These are phyloP conservation scores for Gryon sp. DNA, from an alignment of 1,140 invertebrate genomes.

Conservation along the genomic window DNA sequence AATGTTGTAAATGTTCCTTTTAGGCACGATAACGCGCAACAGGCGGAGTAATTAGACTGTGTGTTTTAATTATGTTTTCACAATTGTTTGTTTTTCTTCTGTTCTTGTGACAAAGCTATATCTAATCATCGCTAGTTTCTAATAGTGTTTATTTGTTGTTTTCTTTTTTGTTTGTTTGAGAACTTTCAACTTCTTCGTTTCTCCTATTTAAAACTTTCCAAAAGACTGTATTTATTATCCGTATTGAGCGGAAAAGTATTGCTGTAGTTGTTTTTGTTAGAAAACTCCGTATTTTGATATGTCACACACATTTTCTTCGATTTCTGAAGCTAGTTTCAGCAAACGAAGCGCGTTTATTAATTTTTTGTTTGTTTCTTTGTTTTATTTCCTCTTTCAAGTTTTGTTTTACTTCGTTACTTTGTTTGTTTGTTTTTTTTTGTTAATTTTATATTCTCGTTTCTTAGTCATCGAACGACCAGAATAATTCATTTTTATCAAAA, in stretches of 20 bases:
- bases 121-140: conserved; percentile 59
- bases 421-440: conserved; percentile 25
- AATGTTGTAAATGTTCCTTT: conserved; percentile 51
- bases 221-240: conserved; percentile 71
- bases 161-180: conserved; percentile 24
- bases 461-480: conserved; percentile 62
- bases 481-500: conserved; percentile 68
- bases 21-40: conserved; percentile 55
- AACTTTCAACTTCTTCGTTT: conserved; percentile 63
- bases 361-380: conserved; percentile 38
- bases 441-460: conserved; percentile 39
- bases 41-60: conserved; percentile 35
- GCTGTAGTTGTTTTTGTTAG: conserved; percentile 72
- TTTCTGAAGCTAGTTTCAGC: conserved; percentile 60
- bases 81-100: conserved; percentile 1
- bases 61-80: conserved; percentile 34
- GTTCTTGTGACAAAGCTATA: conserved; percentile 55
- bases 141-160: conserved; percentile 43
- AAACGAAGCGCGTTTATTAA: conserved; percentile 54
- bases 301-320: conserved; percentile 67
- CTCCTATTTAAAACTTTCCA: conserved; percentile 64
- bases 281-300: conserved; percentile 75
- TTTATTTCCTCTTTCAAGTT: conserved; percentile 30
- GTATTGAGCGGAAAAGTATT: conserved; percentile 76
- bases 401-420: too few relatives aligned